A percentile compares a stretch with the other conserved stretches of the same genome.
phyloP scores from a whole-genome alignment of 2,888 invertebrate genomes.

The Clanis bilineata region DNA sequence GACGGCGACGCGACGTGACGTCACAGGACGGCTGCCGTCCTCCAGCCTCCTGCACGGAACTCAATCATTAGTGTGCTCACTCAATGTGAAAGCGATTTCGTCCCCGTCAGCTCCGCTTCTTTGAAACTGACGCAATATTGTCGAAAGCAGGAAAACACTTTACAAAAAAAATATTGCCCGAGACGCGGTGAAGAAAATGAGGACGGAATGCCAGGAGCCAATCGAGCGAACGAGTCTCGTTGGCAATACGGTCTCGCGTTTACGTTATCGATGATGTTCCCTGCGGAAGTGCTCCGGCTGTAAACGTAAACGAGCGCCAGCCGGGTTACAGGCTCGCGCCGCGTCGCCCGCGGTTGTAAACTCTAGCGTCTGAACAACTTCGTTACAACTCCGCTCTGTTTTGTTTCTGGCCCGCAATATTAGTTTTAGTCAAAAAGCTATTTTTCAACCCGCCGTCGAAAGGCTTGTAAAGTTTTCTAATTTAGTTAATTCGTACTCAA shows the following conservation, averaged over 20 bases:
- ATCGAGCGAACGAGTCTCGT: constrained; percentile 69
- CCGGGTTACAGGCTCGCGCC: constrained; percentile 42
- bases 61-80: constrained; percentile 81
- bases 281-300: constrained; percentile 46
- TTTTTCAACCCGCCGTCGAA: constrained; percentile 75
- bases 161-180: constrained; percentile 67
- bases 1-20: constrained; percentile 23
- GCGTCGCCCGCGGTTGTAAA: constrained; percentile 71
- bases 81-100: constrained; percentile 79
- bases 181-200: constrained; percentile 71
- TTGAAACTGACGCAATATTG: constrained; percentile 79
- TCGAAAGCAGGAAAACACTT: constrained; percentile 79
- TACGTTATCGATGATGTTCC: constrained; percentile 64
- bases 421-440: constrained; percentile 80
- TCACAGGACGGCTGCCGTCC: constrained; percentile 34
- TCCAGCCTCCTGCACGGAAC: constrained; percentile 62
- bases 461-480: constrained; percentile 78
- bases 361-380: constrained; percentile 71
- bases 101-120: constrained; percentile 66
- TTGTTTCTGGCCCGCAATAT: constrained; percentile 76
- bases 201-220: constrained; percentile 70
- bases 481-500: constrained; percentile 74
- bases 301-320: constrained; percentile 54
- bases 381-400: constrained; percentile 75
- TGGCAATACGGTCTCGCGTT: constrained; percentile 68